These are phyloP conservation scores for Leucoraja ocellata DNA, from an alignment of 2,797 vertebrate genomes.

Conservation along the genomic window DNA sequence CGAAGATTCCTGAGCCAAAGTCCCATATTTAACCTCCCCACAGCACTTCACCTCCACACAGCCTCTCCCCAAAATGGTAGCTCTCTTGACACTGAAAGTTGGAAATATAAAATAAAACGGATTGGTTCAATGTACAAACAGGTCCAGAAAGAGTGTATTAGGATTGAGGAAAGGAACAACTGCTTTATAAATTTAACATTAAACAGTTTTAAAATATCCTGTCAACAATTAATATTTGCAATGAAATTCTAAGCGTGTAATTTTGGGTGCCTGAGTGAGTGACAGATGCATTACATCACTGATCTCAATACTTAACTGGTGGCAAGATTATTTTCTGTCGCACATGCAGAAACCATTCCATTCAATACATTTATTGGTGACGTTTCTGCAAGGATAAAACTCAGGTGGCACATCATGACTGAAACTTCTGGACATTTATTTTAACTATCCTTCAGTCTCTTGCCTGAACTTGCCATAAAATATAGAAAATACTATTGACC, in stretches of 20 bases:
- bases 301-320: not conserved
- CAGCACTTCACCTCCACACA: no score
- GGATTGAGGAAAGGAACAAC: not conserved
- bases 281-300: no score
- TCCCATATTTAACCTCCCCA: no score
- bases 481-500: not conserved
- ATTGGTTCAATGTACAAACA: not conserved
- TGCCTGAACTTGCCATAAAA: no score
- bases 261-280: no score
- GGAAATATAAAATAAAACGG: not conserved
- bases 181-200: not conserved
- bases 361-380: not conserved
- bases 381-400: not conserved
- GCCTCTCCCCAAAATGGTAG: no score
- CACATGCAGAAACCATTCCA: not conserved
- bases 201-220: not conserved
- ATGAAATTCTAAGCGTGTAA: not conserved
- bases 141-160: not conserved
- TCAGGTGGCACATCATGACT: not conserved
- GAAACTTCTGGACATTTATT: not conserved
- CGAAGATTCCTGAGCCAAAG: no score
- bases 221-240: not conserved
- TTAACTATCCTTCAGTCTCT: not conserved
- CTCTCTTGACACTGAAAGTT: not conserved
- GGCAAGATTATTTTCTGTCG: not conserved